These are phyloP conservation scores for Platichthys flesus DNA, from an alignment of 2,113 vertebrate genomes.

Conservation along the genomic window DNA sequence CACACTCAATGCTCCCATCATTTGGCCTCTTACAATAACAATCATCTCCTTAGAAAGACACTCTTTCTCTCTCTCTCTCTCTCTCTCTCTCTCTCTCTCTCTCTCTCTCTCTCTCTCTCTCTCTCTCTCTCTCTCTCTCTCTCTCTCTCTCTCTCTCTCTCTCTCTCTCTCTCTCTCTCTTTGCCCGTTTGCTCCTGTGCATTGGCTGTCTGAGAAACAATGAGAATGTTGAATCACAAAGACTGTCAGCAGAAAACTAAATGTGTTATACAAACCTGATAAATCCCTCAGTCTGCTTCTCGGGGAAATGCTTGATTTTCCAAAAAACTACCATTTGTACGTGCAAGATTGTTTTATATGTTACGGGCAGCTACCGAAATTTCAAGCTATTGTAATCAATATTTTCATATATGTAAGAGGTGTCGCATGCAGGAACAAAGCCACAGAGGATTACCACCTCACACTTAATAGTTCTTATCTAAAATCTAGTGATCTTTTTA, in stretches of 20 bases:
- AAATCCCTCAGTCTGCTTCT: constrained; percentile 9
- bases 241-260: constrained; percentile 33
- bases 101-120: constrained; percentile 18
- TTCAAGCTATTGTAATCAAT: background rate
- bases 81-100: no score
- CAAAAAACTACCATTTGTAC: background rate
- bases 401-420: background rate
- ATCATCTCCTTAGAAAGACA: constrained; percentile 22
- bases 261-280: constrained; percentile 41
- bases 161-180: background rate
- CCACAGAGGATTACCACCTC: background rate
- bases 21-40: constrained; percentile 52
- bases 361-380: background rate
- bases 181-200: constrained; percentile 51
- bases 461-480: no score
- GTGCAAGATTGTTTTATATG: background rate
- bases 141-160: background rate
- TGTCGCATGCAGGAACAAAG: background rate
- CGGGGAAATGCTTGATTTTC: constrained; percentile 18
- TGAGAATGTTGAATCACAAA: constrained; percentile 38
- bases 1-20: constrained; percentile 32
- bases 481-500: no score
- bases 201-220: constrained; percentile 55
- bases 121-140: background rate
- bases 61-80: constrained; percentile 6